Conservation (phyloP, 2,888 invertebrate genomes). For the Furcula furcula region DNA sequence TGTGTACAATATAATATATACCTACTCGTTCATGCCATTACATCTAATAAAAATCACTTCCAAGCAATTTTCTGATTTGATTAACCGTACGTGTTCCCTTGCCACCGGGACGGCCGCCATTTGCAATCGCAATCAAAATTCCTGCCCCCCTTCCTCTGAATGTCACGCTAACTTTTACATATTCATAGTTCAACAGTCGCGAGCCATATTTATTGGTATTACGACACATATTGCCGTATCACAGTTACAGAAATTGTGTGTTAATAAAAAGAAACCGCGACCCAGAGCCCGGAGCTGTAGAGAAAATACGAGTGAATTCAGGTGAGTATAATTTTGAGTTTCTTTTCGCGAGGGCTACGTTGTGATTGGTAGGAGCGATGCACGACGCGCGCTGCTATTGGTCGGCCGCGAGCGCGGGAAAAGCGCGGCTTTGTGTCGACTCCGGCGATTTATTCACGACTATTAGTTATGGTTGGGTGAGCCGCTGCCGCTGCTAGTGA, state of each 20-base stretch:
- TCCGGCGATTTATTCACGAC: slow-evolving; percentile 72
- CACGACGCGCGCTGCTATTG: slow-evolving; percentile 50
- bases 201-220: slow-evolving; percentile 7
- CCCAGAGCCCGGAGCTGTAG: slow-evolving; percentile 59
- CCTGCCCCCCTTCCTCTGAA: slow-evolving; percentile 43
- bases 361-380: slow-evolving; percentile 63
- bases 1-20: too few species aligned
- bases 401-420: slow-evolving; percentile 51
- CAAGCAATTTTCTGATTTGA: slow-evolving; percentile 54
- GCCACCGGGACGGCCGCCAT: slow-evolving; percentile 59
- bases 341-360: slow-evolving; percentile 54
- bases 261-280: slow-evolving; percentile 51
- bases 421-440: slow-evolving; percentile 67
- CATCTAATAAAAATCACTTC: slow-evolving; percentile 36
- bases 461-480: slow-evolving; percentile 77
- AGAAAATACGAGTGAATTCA: slow-evolving; percentile 62
- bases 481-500: slow-evolving; percentile 42
- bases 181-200: not conserved
- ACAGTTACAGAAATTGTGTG: slow-evolving; percentile 8
- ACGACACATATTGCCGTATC: slow-evolving; percentile 40
- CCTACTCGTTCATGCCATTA: too few species aligned
- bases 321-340: slow-evolving; percentile 68
- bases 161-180: slow-evolving; percentile 14
- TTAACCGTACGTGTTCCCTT: slow-evolving; percentile 57
- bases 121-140: slow-evolving; percentile 72